Percentiles rank a stretch among this genome's conserved stretches.
Conservation (phyloP, 1,140 invertebrate genomes). For the Eriosoma lanigerum region DNA sequence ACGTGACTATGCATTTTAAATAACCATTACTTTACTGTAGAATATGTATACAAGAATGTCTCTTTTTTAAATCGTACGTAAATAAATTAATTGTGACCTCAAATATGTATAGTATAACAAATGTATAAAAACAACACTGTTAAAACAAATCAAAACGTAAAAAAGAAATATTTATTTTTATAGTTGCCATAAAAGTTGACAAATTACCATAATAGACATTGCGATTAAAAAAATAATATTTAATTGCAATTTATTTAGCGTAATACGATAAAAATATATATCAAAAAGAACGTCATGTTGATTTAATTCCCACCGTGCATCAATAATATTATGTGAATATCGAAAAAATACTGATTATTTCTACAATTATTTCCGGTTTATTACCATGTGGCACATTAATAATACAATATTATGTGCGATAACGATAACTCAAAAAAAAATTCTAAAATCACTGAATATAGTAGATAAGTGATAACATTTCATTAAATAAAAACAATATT, state of each 20-base stretch:
- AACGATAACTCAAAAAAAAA: neutral
- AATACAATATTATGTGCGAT: neutral
- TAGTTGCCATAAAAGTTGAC: too few relatives aligned
- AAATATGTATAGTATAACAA: neutral
- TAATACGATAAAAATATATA: slow-evolving; percentile 1
- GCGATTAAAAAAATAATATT: neutral
- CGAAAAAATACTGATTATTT: neutral
- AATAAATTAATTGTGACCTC: neutral
- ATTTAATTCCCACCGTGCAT: neutral
- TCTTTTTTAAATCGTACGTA: neutral
- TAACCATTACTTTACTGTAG: neutral
- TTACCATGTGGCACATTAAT: neutral
- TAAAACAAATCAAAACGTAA: neutral
- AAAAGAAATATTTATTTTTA: neutral
- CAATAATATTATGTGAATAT: neutral
- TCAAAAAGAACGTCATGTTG: neutral
- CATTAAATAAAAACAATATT: too few relatives aligned
- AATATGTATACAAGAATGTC: neutral
- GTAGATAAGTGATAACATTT: too few relatives aligned
- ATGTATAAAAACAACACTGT: neutral
- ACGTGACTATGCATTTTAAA: neutral
- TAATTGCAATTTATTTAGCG: neutral
- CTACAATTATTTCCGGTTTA: neutral
- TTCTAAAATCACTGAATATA: neutral
- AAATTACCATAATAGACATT: neutral